Percentiles rank a stretch among this genome's conserved stretches.
Conservation (phyloP, 2,888 invertebrate genomes). For the Leucania comma region DNA sequence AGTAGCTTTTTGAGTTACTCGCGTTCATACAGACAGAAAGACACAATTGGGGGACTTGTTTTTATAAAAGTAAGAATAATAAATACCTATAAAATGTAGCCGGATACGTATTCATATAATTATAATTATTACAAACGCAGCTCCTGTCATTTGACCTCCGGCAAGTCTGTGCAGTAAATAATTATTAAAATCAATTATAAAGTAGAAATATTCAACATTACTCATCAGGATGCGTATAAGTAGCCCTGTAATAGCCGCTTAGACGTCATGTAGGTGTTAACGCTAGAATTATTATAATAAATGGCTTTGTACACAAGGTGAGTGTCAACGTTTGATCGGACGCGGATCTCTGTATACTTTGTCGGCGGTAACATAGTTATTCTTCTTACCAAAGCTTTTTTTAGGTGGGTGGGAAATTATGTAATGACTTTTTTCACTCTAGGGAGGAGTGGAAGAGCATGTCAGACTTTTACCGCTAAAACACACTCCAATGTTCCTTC, state of each 20-base stretch:
- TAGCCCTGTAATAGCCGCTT: conserved; percentile 3
- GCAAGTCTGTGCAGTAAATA: neutral
- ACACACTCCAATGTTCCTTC: no score
- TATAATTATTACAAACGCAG: conserved; percentile 15
- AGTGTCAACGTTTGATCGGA: conserved; percentile 18
- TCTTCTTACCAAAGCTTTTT: neutral
- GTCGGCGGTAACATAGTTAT: neutral
- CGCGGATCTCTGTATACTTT: conserved; percentile 25
- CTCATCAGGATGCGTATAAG: conserved; percentile 25
- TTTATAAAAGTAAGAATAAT: no score
- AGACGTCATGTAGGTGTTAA: conserved; percentile 31
- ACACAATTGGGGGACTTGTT: no score
- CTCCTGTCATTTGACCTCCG: conserved; percentile 13
- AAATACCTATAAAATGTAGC: neutral
- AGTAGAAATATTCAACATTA: conserved; percentile 17
- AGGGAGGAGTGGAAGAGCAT: no score
- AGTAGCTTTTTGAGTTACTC: no score
- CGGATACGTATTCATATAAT: conserved; percentile 14
- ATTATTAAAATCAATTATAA: conserved; percentile 40
- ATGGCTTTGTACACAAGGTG: conserved; percentile 9
- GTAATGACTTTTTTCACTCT: no score
- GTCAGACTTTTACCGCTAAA: no score
- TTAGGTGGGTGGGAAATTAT: no score
- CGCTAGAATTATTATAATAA: conserved; percentile 30
- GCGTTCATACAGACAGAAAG: no score